Evolutionary conservation across 2,888 invertebrate species (phyloP).

Genomic region (Caenorhabditis afra): DNA sequence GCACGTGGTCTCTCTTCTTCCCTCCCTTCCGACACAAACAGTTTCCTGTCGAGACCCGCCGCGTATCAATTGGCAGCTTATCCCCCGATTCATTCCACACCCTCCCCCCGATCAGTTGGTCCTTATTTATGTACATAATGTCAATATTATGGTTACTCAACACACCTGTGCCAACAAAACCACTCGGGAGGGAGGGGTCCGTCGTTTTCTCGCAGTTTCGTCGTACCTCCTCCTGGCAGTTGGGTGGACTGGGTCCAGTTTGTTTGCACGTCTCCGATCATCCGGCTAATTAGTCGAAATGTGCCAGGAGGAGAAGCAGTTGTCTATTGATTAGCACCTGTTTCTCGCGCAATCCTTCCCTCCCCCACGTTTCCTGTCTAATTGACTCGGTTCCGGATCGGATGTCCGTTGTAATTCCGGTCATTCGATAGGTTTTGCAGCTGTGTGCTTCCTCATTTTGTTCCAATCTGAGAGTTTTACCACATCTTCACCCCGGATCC

Average conservation of each 20-base stretch:
- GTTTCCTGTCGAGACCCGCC: no score
- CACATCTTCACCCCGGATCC: no score
- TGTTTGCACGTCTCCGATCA: conserved; percentile 43
- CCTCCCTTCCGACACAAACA: no score
- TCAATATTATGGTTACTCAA: conserved; percentile 47
- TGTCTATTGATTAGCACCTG: conserved; percentile 53
- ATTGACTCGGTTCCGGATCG: conserved; percentile 44
- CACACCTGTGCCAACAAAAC: conserved; percentile 50
- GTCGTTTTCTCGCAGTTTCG: no score
- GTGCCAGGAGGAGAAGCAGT: conserved; percentile 10
- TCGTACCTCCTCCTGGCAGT: no score
- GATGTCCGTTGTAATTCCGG: conserved; percentile 44
- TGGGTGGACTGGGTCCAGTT: conserved; percentile 7
- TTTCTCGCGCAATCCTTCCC: conserved; percentile 42
- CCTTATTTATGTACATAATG: conserved; percentile 43
- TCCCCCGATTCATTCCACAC: no score
- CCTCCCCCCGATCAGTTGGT: not conserved
- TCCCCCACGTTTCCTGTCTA: not conserved
- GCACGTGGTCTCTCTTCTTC: no score
- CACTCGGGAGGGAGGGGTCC: no score
- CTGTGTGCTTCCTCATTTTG: conserved; percentile 19
- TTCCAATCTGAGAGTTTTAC: not conserved
- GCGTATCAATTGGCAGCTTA: no score
- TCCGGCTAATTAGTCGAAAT: conserved; percentile 50
- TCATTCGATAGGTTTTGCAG: conserved; percentile 28